Base-by-base conservation (phyloP, 2,888 invertebrate genomes). In the Tachina lurida region DNA sequence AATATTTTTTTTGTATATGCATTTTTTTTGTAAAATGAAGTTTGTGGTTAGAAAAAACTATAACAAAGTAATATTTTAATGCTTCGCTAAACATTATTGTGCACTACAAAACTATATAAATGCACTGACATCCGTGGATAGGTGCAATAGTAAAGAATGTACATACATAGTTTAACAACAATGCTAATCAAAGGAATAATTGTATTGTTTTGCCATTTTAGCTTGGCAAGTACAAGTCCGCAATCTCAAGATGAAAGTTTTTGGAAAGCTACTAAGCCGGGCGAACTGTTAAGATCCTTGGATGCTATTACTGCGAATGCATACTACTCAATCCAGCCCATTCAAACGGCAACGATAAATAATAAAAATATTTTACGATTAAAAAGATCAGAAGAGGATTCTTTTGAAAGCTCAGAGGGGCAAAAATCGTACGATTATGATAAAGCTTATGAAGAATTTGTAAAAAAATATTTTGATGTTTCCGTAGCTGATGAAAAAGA, bases 401-500 rank as follows among this genome's bases (percentile, higher is more conserved):
- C 73, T 5, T 10, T 4, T 17, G 76, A 73, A 49, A 84, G 65
- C 4, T 39, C 19, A 7, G 77, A 76, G 15, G 60, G 74, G n/a
- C 39, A 19, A 60, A 56, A 13, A 43, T 80, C 84, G 10, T 84
- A 90, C 54, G 90, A 91, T 56, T 92, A 92, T 75, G 92, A 92
- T 80, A 90, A 88, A 70, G 90, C 89, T 15, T 92, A 92, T 74
- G 92, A 92, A 39, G 88, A 90, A 17, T 92, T 92, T 87, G 92
- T 92, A 17, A 89, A 87, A 1, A 88, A 90, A 73, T 92, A 92
- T 80, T 92, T 92, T 49, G 88, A 76, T n/a, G 83, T 73, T 49
- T 65, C 86, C 5, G 88, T 87, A 95, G 94, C 89, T 94, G 95
- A 86, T 94, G 94, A 85, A 52, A 60, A 80, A 31, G 79, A 74